Evolutionary conservation across 2,888 invertebrate genomes (phyloP).

Genomic region (Agriotes lineatus): DNA sequence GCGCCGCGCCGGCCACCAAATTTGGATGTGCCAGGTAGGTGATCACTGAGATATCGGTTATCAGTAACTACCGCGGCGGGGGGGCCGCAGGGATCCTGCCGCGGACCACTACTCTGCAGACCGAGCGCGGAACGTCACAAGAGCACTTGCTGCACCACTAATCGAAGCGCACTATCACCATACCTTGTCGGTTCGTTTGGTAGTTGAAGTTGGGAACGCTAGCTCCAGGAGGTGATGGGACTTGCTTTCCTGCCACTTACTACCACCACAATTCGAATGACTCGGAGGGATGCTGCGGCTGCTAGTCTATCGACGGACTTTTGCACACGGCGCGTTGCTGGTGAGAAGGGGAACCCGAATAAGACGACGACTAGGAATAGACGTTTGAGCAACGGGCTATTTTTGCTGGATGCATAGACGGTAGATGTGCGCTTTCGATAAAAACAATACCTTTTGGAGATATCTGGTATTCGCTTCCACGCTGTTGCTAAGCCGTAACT

Average conservation of each 20-base stretch:
- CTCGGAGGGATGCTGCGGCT: slow-evolving; percentile 66
- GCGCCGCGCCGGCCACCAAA: slow-evolving; percentile 42
- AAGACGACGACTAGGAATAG: slow-evolving; percentile 64
- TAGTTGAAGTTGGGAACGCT: slow-evolving; percentile 59
- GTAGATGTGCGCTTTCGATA: slow-evolving; percentile 62
- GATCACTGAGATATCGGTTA: no score
- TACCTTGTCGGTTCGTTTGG: slow-evolving; percentile 66
- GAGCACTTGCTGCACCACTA: slow-evolving; percentile 34
- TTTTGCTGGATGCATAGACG: slow-evolving; percentile 67
- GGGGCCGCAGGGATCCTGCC: not conserved
- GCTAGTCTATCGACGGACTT: slow-evolving; percentile 72
- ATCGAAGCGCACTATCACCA: slow-evolving; percentile 48
- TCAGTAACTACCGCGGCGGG: not conserved
- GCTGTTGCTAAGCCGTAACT: not conserved
- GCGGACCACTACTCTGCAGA: slow-evolving; percentile 10
- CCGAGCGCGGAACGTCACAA: slow-evolving; percentile 23
- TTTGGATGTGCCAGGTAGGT: slow-evolving; percentile 50
- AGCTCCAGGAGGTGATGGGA: slow-evolving; percentile 56
- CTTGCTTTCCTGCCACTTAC: slow-evolving; percentile 69
- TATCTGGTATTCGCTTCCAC: slow-evolving; percentile 48
- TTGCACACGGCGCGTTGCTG: slow-evolving; percentile 72
- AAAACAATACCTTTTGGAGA: slow-evolving; percentile 64
- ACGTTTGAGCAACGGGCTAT: slow-evolving; percentile 69
- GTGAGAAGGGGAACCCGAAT: slow-evolving; percentile 46
- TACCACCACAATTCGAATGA: slow-evolving; percentile 74